These are phyloP conservation scores for Pimephales promelas DNA, from an alignment of 2,113 vertebrate species.

Conservation along the genomic window DNA sequence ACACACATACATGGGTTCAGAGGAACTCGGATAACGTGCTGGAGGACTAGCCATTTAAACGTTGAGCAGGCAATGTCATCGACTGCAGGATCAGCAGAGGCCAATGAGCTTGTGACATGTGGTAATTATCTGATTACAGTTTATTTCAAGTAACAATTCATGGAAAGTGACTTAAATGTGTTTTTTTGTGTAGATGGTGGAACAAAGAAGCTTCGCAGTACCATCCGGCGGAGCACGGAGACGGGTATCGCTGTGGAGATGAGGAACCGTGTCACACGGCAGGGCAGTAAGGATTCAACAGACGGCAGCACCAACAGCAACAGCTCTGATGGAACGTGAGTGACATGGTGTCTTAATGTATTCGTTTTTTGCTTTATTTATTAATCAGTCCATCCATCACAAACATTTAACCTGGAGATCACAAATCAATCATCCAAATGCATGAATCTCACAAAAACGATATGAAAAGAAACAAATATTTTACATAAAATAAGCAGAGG, in stretches of 20 bases:
- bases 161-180: not conserved
- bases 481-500: not conserved
- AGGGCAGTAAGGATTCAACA: conserved; percentile 95
- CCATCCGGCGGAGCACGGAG: conserved; percentile 95
- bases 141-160: no score
- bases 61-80: no score
- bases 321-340: conserved; percentile 97
- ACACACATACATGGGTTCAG: no score
- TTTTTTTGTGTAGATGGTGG: conserved; percentile 79
- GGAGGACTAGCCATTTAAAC: no score
- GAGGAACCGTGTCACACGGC: conserved; percentile 91
- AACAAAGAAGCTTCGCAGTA: conserved; percentile 96
- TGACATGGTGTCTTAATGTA: conserved; percentile 33
- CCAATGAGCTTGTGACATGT: no score
- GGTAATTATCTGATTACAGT: no score
- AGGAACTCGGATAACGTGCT: no score
- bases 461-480: not conserved
- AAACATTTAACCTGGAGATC: not conserved
- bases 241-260: conserved; percentile 97
- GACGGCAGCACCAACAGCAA: conserved; percentile 99
- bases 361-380: no score
- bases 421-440: not conserved
- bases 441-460: not conserved
- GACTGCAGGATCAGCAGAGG: no score
- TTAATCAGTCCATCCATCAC: no score